phyloP scores from a whole-genome alignment of 2,113 vertebrate genomes.

The Myodes glareolus region DNA sequence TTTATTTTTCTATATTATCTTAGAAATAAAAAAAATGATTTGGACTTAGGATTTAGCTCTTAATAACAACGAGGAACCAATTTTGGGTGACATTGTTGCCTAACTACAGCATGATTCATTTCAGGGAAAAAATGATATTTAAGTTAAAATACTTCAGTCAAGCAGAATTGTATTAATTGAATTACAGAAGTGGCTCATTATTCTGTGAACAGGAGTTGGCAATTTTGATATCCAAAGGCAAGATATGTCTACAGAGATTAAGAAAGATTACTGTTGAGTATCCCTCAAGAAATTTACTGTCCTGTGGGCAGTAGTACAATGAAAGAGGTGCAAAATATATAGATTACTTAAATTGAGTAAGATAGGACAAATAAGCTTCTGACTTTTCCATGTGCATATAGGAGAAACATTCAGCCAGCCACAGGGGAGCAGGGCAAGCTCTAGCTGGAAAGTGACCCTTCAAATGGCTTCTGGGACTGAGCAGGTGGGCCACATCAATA shows the following conservation, averaged over 20 bases:
- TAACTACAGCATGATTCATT: background rate
- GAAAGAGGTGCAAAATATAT: background rate
- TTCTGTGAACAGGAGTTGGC: background rate
- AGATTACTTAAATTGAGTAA: background rate
- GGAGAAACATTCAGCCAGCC: background rate
- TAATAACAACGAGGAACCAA: constrained; percentile 15
- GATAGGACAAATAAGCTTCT: background rate
- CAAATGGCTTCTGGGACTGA: background rate
- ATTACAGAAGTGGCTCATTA: background rate
- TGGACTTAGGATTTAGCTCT: background rate
- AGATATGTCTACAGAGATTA: background rate
- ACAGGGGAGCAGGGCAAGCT: background rate
- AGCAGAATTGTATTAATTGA: background rate
- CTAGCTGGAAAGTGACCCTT: background rate
- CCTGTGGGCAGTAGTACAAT: background rate
- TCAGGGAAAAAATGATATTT: background rate
- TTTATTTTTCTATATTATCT: background rate
- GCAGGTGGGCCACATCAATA: too few species aligned
- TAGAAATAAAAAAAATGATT: background rate
- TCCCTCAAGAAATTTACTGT: background rate
- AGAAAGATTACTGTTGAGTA: background rate
- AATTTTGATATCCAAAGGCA: background rate
- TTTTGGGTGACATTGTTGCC: background rate
- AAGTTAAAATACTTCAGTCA: background rate
- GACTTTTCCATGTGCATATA: background rate